Base-by-base conservation (phyloP, 92 coral and sea anemone genomes). In the Nematostella vectensis region DNA sequence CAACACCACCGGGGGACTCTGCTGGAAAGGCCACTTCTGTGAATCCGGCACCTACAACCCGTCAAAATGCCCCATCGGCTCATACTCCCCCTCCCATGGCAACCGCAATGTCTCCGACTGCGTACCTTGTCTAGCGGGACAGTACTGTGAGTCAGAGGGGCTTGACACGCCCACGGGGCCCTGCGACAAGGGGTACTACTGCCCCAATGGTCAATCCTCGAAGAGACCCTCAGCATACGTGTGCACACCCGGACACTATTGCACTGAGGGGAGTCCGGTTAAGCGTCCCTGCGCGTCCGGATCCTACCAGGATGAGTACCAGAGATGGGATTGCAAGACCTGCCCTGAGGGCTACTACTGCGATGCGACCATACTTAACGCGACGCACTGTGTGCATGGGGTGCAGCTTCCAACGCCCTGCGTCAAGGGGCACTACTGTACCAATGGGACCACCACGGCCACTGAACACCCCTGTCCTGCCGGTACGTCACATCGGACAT, bases 341-440 rank as follows among this genome's bases (percentile, higher is more conserved):
- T 93, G 99, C 48, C 99, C 88, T 1, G 93, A 77, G 39, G 99
- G 99, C 13, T 93, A 63, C 61, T 93, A 54, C 69, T 93, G 99
- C 54, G 99, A 93, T 82, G 88, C 82, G 21, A 76, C 99, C 3
- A 42, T 93, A 25, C 65, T 86, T 58, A 93, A 93, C 59, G 83
- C 57, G 2, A 87, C 84, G 17, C 77, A 82, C 47, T 93, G 99
- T 76, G 74, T 61, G 1, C 94, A 93, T 79, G 96, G 99, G 1
- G 88, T 79, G 6, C 99, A 93, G 70, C 77, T 93, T 13, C 99
- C 99, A 0, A 47, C 68, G 8, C 85, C 99, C 1, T 93, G 99
- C 61, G 77, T 81, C 12, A 72, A 59, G n/a, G 99, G 99, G 19
- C 86, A 82, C 58, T 93, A 59, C 49, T 93, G 99, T 47, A 80